These are phyloP conservation scores for Amblyjoppa proteus DNA, from an alignment of 2,888 invertebrate species.

Conservation along the genomic window DNA sequence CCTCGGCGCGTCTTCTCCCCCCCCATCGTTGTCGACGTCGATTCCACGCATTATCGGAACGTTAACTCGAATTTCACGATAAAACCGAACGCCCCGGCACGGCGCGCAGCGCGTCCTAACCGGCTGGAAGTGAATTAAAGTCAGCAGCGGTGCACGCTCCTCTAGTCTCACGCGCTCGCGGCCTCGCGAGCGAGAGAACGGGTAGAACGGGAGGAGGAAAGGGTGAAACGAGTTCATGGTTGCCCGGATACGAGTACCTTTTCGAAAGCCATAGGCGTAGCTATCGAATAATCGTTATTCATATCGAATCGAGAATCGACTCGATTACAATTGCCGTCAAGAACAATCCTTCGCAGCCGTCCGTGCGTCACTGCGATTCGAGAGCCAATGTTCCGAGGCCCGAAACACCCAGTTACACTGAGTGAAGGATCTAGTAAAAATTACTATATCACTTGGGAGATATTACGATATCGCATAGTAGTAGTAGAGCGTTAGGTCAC, in stretches of 20 bases:
- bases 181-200: neutral
- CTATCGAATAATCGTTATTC: neutral
- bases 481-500: no score
- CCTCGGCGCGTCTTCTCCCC: neutral
- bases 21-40: constrained; percentile 55
- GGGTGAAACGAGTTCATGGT: constrained; percentile 25
- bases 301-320: neutral
- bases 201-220: constrained; percentile 17
- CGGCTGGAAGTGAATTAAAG: constrained; percentile 74
- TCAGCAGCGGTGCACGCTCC: constrained; percentile 49
- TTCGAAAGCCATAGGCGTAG: constrained; percentile 30
- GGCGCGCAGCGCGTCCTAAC: constrained; percentile 31
- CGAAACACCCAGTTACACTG: neutral
- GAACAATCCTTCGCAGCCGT: neutral
- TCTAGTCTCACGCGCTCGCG: constrained; percentile 26
- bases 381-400: neutral
- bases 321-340: neutral
- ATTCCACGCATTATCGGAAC: constrained; percentile 69
- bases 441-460: no score
- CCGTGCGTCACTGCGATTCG: neutral
- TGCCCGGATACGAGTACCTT: constrained; percentile 18
- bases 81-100: constrained; percentile 64
- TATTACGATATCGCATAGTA: no score
- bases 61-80: constrained; percentile 75
- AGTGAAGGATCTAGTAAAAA: no score